Percentiles rank a stretch among this genome's conserved stretches.
Conservation (phyloP, 2,113 vertebrate species). For the Elanoides forficatus region DNA sequence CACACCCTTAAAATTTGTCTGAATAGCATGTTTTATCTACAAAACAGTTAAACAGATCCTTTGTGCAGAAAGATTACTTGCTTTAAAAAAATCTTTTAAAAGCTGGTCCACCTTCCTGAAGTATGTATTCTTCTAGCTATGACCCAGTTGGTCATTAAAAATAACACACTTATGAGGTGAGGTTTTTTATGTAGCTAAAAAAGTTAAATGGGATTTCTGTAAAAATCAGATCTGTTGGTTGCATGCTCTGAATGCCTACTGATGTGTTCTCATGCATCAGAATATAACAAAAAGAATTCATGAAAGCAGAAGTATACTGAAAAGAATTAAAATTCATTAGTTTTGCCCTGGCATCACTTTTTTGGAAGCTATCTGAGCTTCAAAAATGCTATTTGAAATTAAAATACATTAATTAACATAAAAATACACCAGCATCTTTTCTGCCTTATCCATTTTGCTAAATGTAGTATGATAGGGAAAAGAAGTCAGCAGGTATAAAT, state of each 20-base stretch:
- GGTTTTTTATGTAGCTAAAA: neutral
- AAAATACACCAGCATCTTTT: slow-evolving; percentile 27
- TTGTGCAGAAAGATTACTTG: neutral
- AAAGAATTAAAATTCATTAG: slow-evolving; percentile 52
- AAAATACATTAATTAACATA: slow-evolving; percentile 54
- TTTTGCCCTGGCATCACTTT: slow-evolving; percentile 12
- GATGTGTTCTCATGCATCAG: neutral
- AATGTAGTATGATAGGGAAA: neutral
- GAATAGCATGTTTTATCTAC: neutral
- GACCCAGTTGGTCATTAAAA: neutral
- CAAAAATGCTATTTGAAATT: slow-evolving; percentile 48
- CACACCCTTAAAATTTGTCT: neutral
- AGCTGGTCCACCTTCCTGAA: neutral
- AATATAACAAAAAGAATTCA: slow-evolving; percentile 17
- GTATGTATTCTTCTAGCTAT: neutral
- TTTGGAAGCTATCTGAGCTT: slow-evolving; percentile 8
- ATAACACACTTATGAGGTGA: neutral
- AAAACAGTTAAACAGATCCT: neutral
- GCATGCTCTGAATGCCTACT: neutral
- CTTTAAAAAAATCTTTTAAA: neutral
- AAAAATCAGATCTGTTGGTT: slow-evolving; percentile 9
- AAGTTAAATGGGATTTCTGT: neutral
- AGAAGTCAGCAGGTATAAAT: slow-evolving; percentile 6
- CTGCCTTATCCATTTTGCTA: slow-evolving; percentile 3
- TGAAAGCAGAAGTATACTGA: neutral